These are phyloP conservation scores for Coelopa pilipes DNA, from an alignment of 2,888 invertebrate genomes.

Conservation along the genomic window DNA sequence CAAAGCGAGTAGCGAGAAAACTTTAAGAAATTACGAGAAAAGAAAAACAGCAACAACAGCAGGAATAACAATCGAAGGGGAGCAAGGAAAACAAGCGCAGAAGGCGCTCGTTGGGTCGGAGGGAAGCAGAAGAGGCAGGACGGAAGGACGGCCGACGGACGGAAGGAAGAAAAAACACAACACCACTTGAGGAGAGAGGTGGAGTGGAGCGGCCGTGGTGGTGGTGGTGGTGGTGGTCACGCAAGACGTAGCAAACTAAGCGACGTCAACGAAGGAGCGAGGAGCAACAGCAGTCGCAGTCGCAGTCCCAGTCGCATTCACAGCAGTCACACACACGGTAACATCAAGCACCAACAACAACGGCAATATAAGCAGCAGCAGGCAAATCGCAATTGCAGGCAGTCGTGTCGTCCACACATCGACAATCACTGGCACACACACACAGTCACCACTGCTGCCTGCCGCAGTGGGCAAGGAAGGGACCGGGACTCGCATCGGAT, in stretches of 20 bases:
- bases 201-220: constrained; percentile 49
- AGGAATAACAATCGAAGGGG: background rate
- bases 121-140: background rate
- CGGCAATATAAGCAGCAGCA: constrained; percentile 41
- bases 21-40: constrained; percentile 20
- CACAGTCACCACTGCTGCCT: too few relatives aligned
- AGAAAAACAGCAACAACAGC: background rate
- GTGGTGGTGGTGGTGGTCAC: constrained; percentile 52
- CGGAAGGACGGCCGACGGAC: background rate
- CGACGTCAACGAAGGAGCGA: constrained; percentile 32
- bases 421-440: constrained; percentile 24
- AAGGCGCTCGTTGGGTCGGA: too few relatives aligned
- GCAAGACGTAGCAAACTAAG: constrained; percentile 50
- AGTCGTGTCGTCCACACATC: background rate
- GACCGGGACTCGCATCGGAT: constrained; percentile 29
- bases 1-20: constrained; percentile 13
- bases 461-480: constrained; percentile 36
- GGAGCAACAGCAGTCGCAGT: constrained; percentile 22
- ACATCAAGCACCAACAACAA: constrained; percentile 19
- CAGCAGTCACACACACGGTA: constrained; percentile 4
- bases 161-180: background rate
- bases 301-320: constrained; percentile 16
- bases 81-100: too few relatives aligned
- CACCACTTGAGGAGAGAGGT: constrained; percentile 39
- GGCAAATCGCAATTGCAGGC: constrained; percentile 25